Evolutionary conservation across 2,113 vertebrate species (phyloP), one percentile per base, ranked within the genome.

Genomic region (Sinocyclocheilus grahami): DNA sequence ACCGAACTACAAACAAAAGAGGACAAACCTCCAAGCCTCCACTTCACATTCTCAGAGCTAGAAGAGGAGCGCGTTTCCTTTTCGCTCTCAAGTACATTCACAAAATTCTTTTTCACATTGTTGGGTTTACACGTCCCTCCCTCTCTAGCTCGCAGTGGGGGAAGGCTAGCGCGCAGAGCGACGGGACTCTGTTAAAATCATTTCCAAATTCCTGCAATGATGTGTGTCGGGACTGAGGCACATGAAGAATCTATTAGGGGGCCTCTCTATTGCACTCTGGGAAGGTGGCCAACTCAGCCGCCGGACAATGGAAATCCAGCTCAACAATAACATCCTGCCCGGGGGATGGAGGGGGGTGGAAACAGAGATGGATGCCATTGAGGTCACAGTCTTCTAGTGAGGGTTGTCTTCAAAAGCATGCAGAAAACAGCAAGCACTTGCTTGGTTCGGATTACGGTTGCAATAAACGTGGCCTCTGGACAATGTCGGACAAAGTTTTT

Each of bases 311-410:
- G 92, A 94, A 94, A 93, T 91, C 90, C 92, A 93, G 87, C 92
- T 95, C 93, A 95, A 95, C 94, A 95, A 95, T 94, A 95, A 94
- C 94, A 95, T 95, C 94, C 95, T 96, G 94, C 94, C 91, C 83
- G 90, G 95, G 89, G 90, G 92, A 92, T 92, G 91, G 93, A 89
- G 89, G 65, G 63, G 76, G 79, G 86, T 58, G 72, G 86, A 20
- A 14, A 74, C 37, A 58, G 81, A 63, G 51, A 37, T 42, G 67
- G 86, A 81, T 85, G 37, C 78, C 82, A 84, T 84, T 24, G 85
- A 63, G 76, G 67, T 83, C 42, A 24, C 84, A 78, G 88, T 78
- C 83, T 77, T 80, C 78, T 82, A 86, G 78, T 60, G 81, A 67
- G 65, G 51, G 27, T 79, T 16, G 46, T 85, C 86, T 84, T 71